Evolutionary conservation across 1,140 invertebrate genomes (phyloP), one percentile per base, ranked within the genome.

Genomic region (Drosophila pruinosa): DNA sequence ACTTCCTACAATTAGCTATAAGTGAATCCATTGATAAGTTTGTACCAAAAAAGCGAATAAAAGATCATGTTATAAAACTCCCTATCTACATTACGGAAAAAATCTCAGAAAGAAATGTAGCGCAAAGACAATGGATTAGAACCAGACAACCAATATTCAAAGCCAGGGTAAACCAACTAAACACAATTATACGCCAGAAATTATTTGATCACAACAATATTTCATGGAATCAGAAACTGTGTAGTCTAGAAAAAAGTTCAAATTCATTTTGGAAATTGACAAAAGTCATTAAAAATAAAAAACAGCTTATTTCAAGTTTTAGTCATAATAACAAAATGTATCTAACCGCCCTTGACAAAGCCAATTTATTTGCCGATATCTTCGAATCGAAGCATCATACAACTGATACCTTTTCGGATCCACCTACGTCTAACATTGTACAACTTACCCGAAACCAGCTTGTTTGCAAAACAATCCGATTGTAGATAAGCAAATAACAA

Each of bases 261-360:
- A 56, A 56, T 19, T 12, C 52, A 24, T 59, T 59, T 47, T 47
- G 56, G 39, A 47, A 59, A 22, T 22, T 59, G 6, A 59, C 41
- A 45, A 59, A 28, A 59, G 26, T 59, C 28, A 59, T 47, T 59
- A 59, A 59, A 45, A 59, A 59, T 28, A 59, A 59, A 31, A 47
- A 59, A 15, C 24, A 43, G 19, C 21, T 22, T 41, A 58, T 58
- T 43, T 38, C 54, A 26, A 43, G 41, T 31, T 43, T 57, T 19
- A 39, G 15, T 14, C 24, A 24, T 22, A 39, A 57, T 31, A 26
- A 22, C 8, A 45, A 15, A 58, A 43, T 15, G 17, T 58, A 43
- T 3, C 31, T 36, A 36, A 36, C 31, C 31, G 31, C 31, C 31
- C 2, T 28, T 19, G n/a, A n/a, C n/a, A n/a, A n/a, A 10, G 21